phyloP scores from a whole-genome alignment of 2,888 invertebrate species.

The Mimachlamys varia region DNA sequence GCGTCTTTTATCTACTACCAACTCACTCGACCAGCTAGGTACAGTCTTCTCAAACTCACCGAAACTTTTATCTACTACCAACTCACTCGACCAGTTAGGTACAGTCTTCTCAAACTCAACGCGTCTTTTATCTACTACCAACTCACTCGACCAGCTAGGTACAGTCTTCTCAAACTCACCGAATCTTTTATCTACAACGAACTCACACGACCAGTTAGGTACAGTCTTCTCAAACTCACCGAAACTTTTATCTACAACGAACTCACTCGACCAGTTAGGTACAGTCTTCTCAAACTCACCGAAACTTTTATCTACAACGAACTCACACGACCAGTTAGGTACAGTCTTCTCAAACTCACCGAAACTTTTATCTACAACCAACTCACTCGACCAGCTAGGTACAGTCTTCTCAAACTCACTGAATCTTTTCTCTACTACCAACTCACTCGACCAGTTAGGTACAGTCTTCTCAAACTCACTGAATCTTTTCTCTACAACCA shows the following conservation, averaged over 20 bases:
- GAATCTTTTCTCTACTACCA: too few relatives aligned
- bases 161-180: conserved; percentile 41
- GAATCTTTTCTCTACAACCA: too few relatives aligned
- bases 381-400: conserved; percentile 81
- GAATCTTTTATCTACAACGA: too few relatives aligned
- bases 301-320: too few relatives aligned
- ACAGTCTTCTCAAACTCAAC: conserved; percentile 41
- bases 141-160: conserved; percentile 81
- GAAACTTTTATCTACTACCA: too few relatives aligned
- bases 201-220: conserved; percentile 81
- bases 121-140: too few relatives aligned
- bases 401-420: conserved; percentile 41
- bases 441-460: conserved; percentile 81
- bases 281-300: conserved; percentile 41
- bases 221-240: conserved; percentile 41
- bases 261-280: conserved; percentile 81
- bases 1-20: too few relatives aligned
- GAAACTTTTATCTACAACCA: too few relatives aligned
- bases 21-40: conserved; percentile 81
- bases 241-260: too few relatives aligned
- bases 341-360: conserved; percentile 41
- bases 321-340: conserved; percentile 81
- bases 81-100: conserved; percentile 81
- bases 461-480: conserved; percentile 41
- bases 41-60: conserved; percentile 41